Evolutionary conservation across 1,140 invertebrate species (phyloP).

Genomic region (Tetraneura akinire): DNA sequence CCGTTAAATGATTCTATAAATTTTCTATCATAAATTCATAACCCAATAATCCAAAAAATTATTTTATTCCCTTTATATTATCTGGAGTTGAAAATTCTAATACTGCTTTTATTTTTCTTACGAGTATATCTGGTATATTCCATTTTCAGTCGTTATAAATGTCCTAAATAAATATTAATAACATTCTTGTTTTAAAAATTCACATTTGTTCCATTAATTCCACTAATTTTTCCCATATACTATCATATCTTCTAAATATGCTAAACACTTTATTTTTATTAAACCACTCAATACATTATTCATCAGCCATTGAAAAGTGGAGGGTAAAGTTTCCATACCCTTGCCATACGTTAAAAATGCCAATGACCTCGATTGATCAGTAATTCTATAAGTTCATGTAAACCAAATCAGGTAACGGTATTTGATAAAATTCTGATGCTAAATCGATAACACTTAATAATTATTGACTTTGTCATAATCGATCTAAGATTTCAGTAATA

Average conservation of each 20-base stretch:
- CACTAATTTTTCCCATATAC: conserved; percentile 52
- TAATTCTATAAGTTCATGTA: neutral
- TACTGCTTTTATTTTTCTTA: too few species aligned
- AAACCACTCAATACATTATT: neutral
- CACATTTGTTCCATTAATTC: conserved; percentile 54
- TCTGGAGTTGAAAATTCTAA: too few species aligned
- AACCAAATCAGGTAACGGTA: conserved; percentile 58
- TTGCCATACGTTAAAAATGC: conserved; percentile 59
- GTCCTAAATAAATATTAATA: too few species aligned
- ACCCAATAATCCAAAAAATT: too few species aligned
- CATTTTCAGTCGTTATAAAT: too few species aligned
- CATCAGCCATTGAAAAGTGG: conserved; percentile 59
- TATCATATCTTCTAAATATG: conserved; percentile 57
- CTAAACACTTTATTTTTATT: neutral
- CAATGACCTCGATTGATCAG: neutral
- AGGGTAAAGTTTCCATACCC: conserved; percentile 59
- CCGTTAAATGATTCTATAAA: too few species aligned
- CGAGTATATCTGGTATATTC: too few species aligned
- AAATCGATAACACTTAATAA: conserved; percentile 61
- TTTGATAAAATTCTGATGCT: conserved; percentile 61
- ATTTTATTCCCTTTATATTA: too few species aligned
- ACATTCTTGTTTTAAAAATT: conserved; percentile 55
- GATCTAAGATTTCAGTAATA: conserved; percentile 56
- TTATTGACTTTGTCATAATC: conserved; percentile 56
- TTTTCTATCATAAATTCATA: too few species aligned